Percentiles rank a stretch among this genome's conserved stretches.
Evolutionary conservation across 2,113 vertebrate genomes (phyloP).

Genomic region (Zosterops hypoxanthus): DNA sequence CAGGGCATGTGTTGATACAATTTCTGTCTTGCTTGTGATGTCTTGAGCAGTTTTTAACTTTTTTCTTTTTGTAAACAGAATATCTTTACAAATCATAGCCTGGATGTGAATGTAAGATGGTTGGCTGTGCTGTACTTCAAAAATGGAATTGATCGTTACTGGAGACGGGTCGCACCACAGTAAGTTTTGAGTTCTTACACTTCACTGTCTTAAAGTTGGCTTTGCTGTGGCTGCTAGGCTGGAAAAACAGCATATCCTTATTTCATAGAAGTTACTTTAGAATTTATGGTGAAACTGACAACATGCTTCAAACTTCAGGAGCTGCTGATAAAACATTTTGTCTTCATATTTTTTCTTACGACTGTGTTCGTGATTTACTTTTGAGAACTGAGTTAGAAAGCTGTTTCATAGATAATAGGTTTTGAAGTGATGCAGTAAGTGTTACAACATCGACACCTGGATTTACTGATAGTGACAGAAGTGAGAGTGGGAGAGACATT

Average conservation of each 20-base stretch:
- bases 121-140: constrained; percentile 97
- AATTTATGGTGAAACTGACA: not conserved
- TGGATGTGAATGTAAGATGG: constrained; percentile 97
- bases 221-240: not conserved
- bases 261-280: not conserved
- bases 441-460: not conserved
- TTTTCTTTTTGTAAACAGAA: constrained; percentile 72
- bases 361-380: not conserved
- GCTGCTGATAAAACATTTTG: not conserved
- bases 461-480: not conserved
- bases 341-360: not conserved
- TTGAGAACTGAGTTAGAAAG: not conserved
- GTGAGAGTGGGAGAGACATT: not conserved
- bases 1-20: rapidly evolving
- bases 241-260: not conserved
- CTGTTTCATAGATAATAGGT: not conserved
- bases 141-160: constrained; percentile 98
- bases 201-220: not conserved
- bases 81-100: constrained; percentile 94
- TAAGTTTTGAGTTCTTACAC: constrained; percentile 74
- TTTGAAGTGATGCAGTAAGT: not conserved
- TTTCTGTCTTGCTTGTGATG: not conserved
- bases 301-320: not conserved
- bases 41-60: not conserved
- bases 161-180: constrained; percentile 95